Conservation (phyloP, 2,113 vertebrate genomes). For the Todiramphus chloris region DNA sequence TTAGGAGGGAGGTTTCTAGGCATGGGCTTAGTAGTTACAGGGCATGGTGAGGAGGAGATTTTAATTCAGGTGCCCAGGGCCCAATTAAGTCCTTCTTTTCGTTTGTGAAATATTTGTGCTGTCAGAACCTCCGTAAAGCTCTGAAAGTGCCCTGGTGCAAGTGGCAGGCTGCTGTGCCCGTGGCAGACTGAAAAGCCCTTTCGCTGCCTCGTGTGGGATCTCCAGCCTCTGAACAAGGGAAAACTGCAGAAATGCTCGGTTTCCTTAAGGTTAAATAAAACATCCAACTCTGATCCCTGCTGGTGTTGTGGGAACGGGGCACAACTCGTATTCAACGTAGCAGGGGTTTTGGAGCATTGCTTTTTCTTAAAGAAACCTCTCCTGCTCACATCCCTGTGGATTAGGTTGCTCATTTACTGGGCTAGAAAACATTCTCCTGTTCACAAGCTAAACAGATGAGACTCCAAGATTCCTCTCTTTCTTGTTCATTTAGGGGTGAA, state of each 20-base stretch:
- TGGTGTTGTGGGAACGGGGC: not conserved
- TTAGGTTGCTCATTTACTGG: constrained; percentile 67
- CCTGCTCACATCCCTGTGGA: not conserved
- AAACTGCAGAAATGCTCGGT: rapidly evolving
- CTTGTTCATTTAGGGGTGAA: constrained; percentile 86
- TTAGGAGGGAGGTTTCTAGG: not conserved
- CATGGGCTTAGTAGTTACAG: no score
- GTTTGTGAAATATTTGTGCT: not conserved
- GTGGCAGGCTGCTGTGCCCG: not conserved
- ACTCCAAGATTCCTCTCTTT: constrained; percentile 72
- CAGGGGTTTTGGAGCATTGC: rapidly evolving
- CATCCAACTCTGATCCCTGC: not conserved
- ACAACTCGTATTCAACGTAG: not conserved
- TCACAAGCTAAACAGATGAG: constrained; percentile 71
- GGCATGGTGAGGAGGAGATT: not conserved
- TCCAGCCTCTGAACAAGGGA: not conserved
- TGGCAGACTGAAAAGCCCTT: not conserved
- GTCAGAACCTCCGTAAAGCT: not conserved
- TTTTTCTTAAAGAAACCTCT: not conserved
- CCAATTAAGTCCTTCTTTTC: not conserved
- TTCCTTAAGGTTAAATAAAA: not conserved
- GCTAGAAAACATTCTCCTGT: constrained; percentile 57
- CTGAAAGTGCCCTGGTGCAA: not conserved
- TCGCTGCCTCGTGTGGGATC: rapidly evolving
- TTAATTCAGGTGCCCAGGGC: not conserved